Evolutionary conservation across 2,113 vertebrate species (phyloP).

Genomic region (Meriones unguiculatus): DNA sequence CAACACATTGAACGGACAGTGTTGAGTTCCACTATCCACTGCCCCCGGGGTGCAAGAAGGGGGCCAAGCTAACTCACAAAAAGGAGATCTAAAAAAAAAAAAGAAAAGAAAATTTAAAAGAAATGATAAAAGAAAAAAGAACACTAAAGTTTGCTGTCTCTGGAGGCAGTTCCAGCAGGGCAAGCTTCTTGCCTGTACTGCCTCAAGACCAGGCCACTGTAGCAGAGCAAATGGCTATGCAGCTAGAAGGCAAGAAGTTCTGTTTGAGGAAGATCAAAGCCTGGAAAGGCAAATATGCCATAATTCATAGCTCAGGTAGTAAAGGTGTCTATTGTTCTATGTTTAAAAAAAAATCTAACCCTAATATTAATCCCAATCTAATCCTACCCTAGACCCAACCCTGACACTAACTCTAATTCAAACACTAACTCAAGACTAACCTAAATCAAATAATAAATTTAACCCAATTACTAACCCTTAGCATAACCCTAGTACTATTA

Average conservation of each 20-base stretch:
- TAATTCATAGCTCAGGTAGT: neutral
- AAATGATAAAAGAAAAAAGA: neutral
- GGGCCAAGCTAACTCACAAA: neutral
- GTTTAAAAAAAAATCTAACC: neutral
- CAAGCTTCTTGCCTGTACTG: neutral
- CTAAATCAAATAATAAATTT: neutral
- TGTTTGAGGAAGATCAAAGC: neutral
- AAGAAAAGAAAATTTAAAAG: neutral
- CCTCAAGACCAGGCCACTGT: neutral
- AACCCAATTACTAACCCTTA: neutral
- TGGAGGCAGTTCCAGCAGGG: neutral
- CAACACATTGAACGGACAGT: neutral
- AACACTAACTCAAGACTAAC: too few relatives aligned
- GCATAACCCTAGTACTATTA: neutral
- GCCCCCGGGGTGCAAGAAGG: neutral
- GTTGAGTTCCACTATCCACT: neutral
- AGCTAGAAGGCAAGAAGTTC: neutral
- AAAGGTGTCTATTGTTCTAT: neutral
- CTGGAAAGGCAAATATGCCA: neutral
- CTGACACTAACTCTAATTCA: too few relatives aligned
- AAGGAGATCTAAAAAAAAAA: neutral
- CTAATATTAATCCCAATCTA: neutral
- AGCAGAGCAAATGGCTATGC: neutral
- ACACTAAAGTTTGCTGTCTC: neutral
- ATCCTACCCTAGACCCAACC: neutral